Evolutionary conservation across 2,888 invertebrate species (phyloP).

Genomic region (Sericinus montela): DNA sequence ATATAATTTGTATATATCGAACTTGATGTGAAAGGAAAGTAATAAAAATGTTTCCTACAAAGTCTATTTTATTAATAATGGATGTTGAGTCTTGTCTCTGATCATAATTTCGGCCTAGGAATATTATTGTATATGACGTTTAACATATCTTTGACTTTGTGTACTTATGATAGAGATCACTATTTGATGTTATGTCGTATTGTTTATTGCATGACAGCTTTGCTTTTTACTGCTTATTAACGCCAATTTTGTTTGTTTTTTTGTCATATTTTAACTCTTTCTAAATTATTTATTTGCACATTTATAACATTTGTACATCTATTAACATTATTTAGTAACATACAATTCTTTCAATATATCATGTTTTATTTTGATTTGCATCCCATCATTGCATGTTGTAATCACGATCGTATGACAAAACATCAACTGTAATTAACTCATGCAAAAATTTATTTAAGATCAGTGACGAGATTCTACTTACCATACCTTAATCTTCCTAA

Average conservation of each 20-base stretch:
- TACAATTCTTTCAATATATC: slow-evolving; percentile 50
- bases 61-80: slow-evolving; percentile 52
- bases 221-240: slow-evolving; percentile 28
- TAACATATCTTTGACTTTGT: too few species aligned
- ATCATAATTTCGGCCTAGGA: slow-evolving; percentile 31
- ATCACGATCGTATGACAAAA: slow-evolving; percentile 25
- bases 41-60: slow-evolving; percentile 76
- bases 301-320: slow-evolving; percentile 2
- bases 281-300: slow-evolving; percentile 5
- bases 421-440: slow-evolving; percentile 16
- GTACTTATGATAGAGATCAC: slow-evolving; percentile 11
- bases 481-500: slow-evolving; percentile 27
- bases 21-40: slow-evolving; percentile 68
- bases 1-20: slow-evolving; percentile 78
- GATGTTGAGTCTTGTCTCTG: slow-evolving; percentile 70
- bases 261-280: neutral
- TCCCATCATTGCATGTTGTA: slow-evolving; percentile 45
- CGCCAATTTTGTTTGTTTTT: slow-evolving; percentile 18
- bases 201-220: slow-evolving; percentile 36
- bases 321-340: too few species aligned
- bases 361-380: slow-evolving; percentile 73
- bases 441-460: slow-evolving; percentile 72
- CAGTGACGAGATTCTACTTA: slow-evolving; percentile 73
- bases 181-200: slow-evolving; percentile 22
- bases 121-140: neutral